Evolutionary conservation across 2,797 vertebrate species (phyloP), one percentile per base, ranked within the genome.

Genomic region (Poecilia picta): DNA sequence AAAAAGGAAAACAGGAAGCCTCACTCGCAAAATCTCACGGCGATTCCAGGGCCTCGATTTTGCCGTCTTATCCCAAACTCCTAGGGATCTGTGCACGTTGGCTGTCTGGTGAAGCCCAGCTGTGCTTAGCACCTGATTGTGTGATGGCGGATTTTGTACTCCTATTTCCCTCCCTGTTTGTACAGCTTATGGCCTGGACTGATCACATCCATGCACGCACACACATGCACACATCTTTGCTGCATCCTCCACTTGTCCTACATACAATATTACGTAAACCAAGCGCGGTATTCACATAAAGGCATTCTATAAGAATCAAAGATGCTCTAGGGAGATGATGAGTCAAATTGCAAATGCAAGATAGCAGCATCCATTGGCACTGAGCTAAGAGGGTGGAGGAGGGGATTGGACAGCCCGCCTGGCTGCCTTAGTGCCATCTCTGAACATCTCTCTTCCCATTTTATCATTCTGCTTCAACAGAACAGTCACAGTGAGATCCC

Each of bases 381-480:
- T 78, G 81, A 91, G 91, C 87, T 89, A 80, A 85, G 85, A 91
- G 91, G 93, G 93, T 91, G 92, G 92, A 93, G 92, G 93, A 93
- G 93, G 92, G 94, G 93, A 91, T 85, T 86, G 89, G 90, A 92
- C 91, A 86, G 91, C 80, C 90, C 82, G 91, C 86, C 85, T 94
- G 86, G 86, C 88, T 94, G 87, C 87, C 87, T 88, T 84, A 87
- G 89, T 93, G 86, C 91, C 93, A 91, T 95, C 93, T 88, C 88
- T 92, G 76, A 93, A 90, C 90, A 95, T 95, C 94, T 92, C 86
- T 91, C 93, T 88, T 82, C 76, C 83, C 76, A 79, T 91, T 93
- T 93, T 80, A 88, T 82, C 81, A 78, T 83, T 77, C 74, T 41
- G 64, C 77, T 73, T 80, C 51, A 73, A 53, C 79, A 83, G 81